Evolutionary conservation across 2,888 invertebrate genomes (phyloP).

Genomic region (Saturnia pavonia): DNA sequence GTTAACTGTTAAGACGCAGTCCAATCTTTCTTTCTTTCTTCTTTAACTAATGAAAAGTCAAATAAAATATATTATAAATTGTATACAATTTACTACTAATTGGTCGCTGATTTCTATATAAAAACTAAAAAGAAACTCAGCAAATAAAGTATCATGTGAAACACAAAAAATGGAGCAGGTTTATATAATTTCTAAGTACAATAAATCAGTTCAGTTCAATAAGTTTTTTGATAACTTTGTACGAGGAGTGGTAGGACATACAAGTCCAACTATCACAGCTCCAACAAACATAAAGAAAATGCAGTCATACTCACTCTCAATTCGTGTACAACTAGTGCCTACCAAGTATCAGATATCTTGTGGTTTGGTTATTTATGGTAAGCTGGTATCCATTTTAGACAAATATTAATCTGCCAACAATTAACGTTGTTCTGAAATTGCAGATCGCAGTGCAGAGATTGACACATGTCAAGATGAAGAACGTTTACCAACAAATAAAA

Average conservation of each 20-base stretch:
- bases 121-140: background rate
- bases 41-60: background rate
- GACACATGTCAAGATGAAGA: background rate
- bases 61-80: background rate
- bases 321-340: background rate
- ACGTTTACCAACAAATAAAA: background rate
- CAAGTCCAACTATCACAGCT: background rate
- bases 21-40: too few species aligned
- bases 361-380: background rate
- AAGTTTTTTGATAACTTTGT: too few species aligned
- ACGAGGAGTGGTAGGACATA: too few species aligned
- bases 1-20: too few species aligned
- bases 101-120: background rate
- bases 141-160: background rate
- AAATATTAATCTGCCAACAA: background rate
- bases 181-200: background rate
- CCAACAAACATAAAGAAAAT: background rate
- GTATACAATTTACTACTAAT: background rate
- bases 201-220: background rate
- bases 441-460: background rate
- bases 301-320: background rate
- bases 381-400: background rate
- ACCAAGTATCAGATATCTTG: background rate
- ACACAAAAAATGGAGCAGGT: too few species aligned
- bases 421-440: background rate